Evolutionary conservation across 2,888 invertebrate genomes (phyloP).

Genomic region (Melanophora roralis): DNA sequence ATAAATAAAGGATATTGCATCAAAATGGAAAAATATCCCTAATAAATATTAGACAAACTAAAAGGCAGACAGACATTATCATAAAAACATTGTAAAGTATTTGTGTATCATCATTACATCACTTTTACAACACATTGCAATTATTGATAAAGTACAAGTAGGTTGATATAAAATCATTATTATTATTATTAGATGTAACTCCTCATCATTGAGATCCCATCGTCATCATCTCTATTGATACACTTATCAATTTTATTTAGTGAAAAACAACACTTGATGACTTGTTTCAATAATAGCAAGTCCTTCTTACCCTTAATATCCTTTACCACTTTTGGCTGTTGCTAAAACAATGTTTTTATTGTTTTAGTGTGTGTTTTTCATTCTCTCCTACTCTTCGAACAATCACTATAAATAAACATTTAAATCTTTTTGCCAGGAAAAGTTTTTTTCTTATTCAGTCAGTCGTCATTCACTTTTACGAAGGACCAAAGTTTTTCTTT

Average conservation of each 20-base stretch:
- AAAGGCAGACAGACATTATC: slow-evolving; percentile 42
- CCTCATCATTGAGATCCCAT: slow-evolving; percentile 21
- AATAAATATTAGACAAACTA: slow-evolving; percentile 36
- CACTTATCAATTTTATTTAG: slow-evolving; percentile 62
- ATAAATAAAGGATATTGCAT: slow-evolving; percentile 27
- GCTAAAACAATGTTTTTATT: slow-evolving; percentile 48
- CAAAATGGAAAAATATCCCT: slow-evolving; percentile 34
- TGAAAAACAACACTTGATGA: slow-evolving; percentile 25
- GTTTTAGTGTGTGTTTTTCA: slow-evolving; percentile 18
- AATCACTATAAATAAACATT: slow-evolving; percentile 55
- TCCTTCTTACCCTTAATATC: slow-evolving; percentile 35
- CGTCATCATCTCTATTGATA: slow-evolving; percentile 52
- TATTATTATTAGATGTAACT: slow-evolving; percentile 6
- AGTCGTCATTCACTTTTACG: slow-evolving; percentile 34
- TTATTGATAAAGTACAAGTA: slow-evolving; percentile 42
- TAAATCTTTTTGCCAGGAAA: slow-evolving; percentile 56
- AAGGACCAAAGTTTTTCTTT: slow-evolving; percentile 57
- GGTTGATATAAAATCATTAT: slow-evolving; percentile 57
- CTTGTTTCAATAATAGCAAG: slow-evolving; percentile 26
- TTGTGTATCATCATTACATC: slow-evolving; percentile 47
- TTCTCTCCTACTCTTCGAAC: slow-evolving; percentile 15
- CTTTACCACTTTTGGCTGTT: slow-evolving; percentile 38
- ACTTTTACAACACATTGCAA: slow-evolving; percentile 40
- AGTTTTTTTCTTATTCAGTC: slow-evolving; percentile 26
- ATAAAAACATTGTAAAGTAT: slow-evolving; percentile 8